These are phyloP conservation scores for Heptranchias perlo DNA, from an alignment of 2,113 vertebrate genomes.

Conservation along the genomic window DNA sequence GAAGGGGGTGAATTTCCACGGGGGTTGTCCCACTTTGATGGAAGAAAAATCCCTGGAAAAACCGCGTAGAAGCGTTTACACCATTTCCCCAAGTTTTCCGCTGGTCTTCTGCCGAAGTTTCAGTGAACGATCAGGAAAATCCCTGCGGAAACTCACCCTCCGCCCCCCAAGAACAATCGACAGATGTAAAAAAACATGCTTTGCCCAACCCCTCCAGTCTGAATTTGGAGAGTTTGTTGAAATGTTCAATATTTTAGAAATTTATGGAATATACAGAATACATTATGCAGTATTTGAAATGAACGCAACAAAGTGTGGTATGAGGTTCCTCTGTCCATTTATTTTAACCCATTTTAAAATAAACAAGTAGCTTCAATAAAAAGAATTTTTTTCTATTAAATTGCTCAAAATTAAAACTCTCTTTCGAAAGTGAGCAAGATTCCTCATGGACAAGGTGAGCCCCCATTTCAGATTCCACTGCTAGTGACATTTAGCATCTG, in stretches of 20 bases:
- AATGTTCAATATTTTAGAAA: background rate
- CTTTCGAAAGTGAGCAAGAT: background rate
- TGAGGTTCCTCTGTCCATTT: background rate
- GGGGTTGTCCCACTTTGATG: background rate
- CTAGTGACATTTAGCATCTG: background rate
- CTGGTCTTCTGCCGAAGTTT: background rate
- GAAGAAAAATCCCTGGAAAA: background rate
- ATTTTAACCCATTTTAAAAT: background rate
- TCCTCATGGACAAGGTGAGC: background rate
- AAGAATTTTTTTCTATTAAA: background rate
- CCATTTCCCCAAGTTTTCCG: background rate
- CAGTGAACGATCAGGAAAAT: background rate
- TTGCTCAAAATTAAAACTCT: background rate
- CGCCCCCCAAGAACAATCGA: background rate
- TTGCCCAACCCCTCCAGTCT: background rate
- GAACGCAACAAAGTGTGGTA: background rate
- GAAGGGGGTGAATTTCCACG: background rate
- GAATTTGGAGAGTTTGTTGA: background rate
- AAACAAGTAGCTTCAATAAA: background rate
- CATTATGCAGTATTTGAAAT: background rate
- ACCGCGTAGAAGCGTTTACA: background rate
- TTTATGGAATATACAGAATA: background rate
- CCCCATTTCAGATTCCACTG: background rate
- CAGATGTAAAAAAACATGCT: background rate
- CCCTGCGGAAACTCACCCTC: background rate